Evolutionary conservation across 2,888 invertebrate genomes (phyloP).

Genomic region (Drosophila austrosaltans): DNA sequence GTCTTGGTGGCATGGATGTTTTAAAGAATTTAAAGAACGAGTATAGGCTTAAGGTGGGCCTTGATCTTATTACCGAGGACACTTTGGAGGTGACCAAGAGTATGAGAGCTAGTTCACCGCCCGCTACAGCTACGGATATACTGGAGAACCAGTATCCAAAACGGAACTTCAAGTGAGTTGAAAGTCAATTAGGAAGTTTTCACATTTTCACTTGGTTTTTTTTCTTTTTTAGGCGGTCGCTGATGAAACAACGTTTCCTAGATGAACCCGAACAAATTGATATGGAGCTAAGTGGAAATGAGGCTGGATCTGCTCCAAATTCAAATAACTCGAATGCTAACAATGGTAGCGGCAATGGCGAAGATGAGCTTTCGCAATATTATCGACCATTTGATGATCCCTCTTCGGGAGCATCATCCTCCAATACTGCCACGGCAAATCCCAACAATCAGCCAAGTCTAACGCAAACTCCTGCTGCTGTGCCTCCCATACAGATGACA

Average conservation of each 20-base stretch:
- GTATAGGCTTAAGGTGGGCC: slow-evolving; percentile 88
- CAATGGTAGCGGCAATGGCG: slow-evolving; percentile 75
- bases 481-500: slow-evolving; percentile 79
- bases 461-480: slow-evolving; percentile 60
- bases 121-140: slow-evolving; percentile 95
- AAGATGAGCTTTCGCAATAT: slow-evolving; percentile 84
- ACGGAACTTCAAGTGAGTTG: slow-evolving; percentile 87
- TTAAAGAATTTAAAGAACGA: slow-evolving; percentile 90
- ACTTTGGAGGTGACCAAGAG: slow-evolving; percentile 96
- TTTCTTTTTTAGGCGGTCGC: slow-evolving; percentile 82
- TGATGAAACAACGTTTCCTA: slow-evolving; percentile 96
- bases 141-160: slow-evolving; percentile 93
- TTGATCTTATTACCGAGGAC: slow-evolving; percentile 94
- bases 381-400: slow-evolving; percentile 83
- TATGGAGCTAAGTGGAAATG: slow-evolving; percentile 87
- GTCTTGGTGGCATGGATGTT: slow-evolving; percentile 95
- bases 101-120: slow-evolving; percentile 98
- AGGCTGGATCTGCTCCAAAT: slow-evolving; percentile 69
- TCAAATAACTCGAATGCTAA: slow-evolving; percentile 62
- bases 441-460: slow-evolving; percentile 79
- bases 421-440: slow-evolving; percentile 70
- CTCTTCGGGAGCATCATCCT: slow-evolving; percentile 74
- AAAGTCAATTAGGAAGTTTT: background rate
- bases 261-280: slow-evolving; percentile 91
- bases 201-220: background rate